These are phyloP conservation scores for Euura saliciscinereae DNA, from an alignment of 1,140 invertebrate species.

Conservation along the genomic window DNA sequence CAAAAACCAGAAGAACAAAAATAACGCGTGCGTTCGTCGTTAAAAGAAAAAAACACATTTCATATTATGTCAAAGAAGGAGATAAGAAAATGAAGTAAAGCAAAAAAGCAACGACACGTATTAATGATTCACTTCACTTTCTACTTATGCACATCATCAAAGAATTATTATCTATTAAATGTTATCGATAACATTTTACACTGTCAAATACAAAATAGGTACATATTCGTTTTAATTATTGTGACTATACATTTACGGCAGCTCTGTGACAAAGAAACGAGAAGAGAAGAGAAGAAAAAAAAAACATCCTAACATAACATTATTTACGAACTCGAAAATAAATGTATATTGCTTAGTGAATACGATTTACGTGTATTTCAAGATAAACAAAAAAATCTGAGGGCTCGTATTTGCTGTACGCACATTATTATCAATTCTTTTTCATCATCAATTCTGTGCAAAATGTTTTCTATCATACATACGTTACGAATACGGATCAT, in stretches of 20 bases:
- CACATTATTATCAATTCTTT: not conserved
- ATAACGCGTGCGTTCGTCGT: slow-evolving; percentile 27
- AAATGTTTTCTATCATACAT: not conserved
- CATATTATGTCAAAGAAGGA: slow-evolving; percentile 14
- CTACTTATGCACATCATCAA: not conserved
- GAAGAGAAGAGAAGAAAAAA: too few species aligned
- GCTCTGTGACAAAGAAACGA: not conserved
- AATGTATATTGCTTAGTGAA: not conserved
- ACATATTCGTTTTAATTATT: not conserved
- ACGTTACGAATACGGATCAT: not conserved
- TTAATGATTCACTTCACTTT: not conserved
- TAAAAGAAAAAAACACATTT: slow-evolving; percentile 26
- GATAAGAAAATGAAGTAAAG: too few species aligned
- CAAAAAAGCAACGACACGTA: slow-evolving; percentile 25
- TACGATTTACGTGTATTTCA: not conserved
- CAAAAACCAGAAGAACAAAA: too few species aligned
- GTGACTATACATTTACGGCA: not conserved
- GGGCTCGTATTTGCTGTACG: not conserved
- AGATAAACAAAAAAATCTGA: too few species aligned
- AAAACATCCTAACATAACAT: not conserved
- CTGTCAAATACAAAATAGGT: not conserved
- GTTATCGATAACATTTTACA: not conserved
- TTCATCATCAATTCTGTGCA: not conserved
- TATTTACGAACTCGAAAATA: not conserved
- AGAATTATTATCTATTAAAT: not conserved